Evolutionary conservation across 2,113 vertebrate genomes (phyloP).

Genomic region (Rhineura floridana): DNA sequence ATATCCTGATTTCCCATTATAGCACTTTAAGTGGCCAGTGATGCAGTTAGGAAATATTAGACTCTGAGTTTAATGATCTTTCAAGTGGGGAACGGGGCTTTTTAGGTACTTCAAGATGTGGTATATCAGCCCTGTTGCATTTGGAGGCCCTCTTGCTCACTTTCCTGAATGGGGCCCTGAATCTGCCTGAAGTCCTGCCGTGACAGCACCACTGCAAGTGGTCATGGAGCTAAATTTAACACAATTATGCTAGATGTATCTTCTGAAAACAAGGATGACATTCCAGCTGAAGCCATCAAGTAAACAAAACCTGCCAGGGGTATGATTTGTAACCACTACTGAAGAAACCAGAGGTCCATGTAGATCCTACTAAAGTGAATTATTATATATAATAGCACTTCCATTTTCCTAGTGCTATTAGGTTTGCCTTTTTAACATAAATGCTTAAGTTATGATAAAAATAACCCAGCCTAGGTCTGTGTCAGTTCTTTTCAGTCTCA

Average conservation of each 20-base stretch:
- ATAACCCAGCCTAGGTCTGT: constrained; percentile 65
- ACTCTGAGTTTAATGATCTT: not conserved
- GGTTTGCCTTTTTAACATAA: constrained; percentile 79
- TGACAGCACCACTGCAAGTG: not conserved
- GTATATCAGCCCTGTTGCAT: not conserved
- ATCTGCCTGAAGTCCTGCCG: not conserved
- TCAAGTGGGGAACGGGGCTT: not conserved
- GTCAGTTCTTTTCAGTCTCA: constrained; percentile 78
- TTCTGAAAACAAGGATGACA: constrained; percentile 38
- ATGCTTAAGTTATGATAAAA: constrained; percentile 81
- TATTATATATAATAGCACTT: constrained; percentile 78
- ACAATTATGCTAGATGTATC: constrained; percentile 41
- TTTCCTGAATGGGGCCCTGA: not conserved
- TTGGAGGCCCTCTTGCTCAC: not conserved
- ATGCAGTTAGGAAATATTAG: not conserved
- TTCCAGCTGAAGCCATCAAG: constrained; percentile 52
- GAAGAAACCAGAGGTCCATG: constrained; percentile 60
- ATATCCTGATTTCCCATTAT: not conserved
- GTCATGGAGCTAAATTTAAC: constrained; percentile 28
- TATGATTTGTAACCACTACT: constrained; percentile 65
- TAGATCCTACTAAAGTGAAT: constrained; percentile 74
- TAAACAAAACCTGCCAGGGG: constrained; percentile 47
- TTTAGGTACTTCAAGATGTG: not conserved
- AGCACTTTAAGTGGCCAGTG: not conserved
- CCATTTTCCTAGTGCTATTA: constrained; percentile 76